Evolutionary conservation across 2,888 invertebrate genomes (phyloP), one percentile per base, ranked within the genome.

Genomic region (Lithophane semibrunnea): DNA sequence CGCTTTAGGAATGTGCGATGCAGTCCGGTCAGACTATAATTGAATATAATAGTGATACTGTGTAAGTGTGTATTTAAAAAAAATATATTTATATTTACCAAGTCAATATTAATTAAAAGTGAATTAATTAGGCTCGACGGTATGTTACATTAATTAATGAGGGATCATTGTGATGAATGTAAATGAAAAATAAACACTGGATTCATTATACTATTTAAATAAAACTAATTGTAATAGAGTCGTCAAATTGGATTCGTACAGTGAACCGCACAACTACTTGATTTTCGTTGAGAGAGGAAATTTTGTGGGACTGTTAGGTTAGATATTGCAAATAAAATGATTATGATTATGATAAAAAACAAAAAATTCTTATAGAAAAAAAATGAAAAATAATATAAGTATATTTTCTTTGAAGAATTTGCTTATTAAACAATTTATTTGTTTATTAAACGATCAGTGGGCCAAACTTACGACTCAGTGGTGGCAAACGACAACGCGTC

Each of bases 111-210:
- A 42, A 49, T 74, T 65, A 12, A 64, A 77, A 24, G 4, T 13
- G n/a, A 77, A 77, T 77, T 65, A 66, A 24, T 67, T 29, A 21
- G 1, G 0, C 29, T 29, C 29, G 5, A 24, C 16, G 29, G 21
- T 74, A 29, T n/a, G 5, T 29, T 18, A 44, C 21, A 52, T 9
- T 61, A 29, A 61, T 52, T 29, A 61, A 74, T 21, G 42, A 52
- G 49, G 9, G 13, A 60, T 52, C 58, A 21, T 24, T 77, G 7
- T n/a, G 21, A 52, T 16, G 42, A 42, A 66, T 52, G 42, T 12
- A 44, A 76, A 78, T 78, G 21, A 47, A 67, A 78, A 16, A 44
- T 60, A 67, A 76, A 78, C 60, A 67, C 4, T 42, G 10, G 8
- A 13, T 44, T 47, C 8, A 21, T 58, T 75, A 10, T 56, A 76